Evolutionary conservation across 2,113 vertebrate genomes (phyloP).

Genomic region (Acanthisitta chloris): DNA sequence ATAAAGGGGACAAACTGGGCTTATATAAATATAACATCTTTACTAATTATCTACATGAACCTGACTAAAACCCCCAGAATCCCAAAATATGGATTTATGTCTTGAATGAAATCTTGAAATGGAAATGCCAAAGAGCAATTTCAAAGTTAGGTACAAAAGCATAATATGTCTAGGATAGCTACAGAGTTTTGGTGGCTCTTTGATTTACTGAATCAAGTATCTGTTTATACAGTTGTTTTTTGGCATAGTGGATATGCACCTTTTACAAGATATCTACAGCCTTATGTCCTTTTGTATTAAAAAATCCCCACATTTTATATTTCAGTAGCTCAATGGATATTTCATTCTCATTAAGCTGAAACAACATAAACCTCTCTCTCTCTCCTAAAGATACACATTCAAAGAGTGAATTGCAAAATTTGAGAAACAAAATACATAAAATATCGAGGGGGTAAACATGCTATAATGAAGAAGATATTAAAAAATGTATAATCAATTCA

Average conservation of each 20-base stretch:
- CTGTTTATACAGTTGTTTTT: neutral
- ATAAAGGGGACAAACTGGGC: neutral
- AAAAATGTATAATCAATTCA: neutral
- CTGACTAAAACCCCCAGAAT: neutral
- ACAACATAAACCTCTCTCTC: neutral
- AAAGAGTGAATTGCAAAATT: neutral
- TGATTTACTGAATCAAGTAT: neutral
- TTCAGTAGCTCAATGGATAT: neutral
- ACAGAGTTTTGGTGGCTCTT: neutral
- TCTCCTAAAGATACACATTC: neutral
- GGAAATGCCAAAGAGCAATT: neutral
- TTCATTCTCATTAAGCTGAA: neutral
- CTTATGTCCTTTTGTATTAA: neutral
- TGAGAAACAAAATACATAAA: neutral
- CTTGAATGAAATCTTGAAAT: neutral
- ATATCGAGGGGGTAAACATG: neutral
- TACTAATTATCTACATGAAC: neutral
- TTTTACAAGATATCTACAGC: neutral
- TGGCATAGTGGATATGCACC: neutral
- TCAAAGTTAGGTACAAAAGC: neutral
- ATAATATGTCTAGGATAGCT: neutral
- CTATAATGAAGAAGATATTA: neutral
- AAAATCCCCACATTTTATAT: neutral
- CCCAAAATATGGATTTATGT: neutral
- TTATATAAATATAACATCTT: neutral